Evolutionary conservation across 2,113 vertebrate genomes (phyloP).

Genomic region (Channa argus): DNA sequence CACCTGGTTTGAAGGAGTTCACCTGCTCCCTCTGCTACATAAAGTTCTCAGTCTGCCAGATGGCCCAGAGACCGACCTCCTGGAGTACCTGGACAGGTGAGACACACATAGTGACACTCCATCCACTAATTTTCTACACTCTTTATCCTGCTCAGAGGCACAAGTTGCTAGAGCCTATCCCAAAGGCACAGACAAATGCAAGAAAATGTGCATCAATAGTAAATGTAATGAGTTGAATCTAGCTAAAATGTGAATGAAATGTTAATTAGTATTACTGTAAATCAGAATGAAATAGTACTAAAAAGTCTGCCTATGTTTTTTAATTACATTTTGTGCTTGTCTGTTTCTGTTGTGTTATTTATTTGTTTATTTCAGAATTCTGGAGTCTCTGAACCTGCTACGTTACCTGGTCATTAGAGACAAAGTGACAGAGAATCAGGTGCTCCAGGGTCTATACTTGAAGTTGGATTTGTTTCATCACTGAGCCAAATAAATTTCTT

Average conservation of each 20-base stretch:
- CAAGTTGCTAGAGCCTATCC: background rate
- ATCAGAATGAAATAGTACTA: no score
- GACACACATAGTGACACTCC: constrained; percentile 4
- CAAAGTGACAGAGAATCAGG: constrained; percentile 90
- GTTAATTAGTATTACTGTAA: background rate
- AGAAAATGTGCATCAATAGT: no score
- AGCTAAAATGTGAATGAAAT: no score
- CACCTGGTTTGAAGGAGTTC: constrained; percentile 89
- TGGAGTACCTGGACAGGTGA: constrained; percentile 94
- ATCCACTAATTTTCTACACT: background rate
- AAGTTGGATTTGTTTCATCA: no score
- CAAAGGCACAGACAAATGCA: background rate
- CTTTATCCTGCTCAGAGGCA: background rate
- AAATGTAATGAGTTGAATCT: no score
- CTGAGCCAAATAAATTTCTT: no score
- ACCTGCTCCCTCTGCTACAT: constrained; percentile 89
- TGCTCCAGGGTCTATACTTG: constrained; percentile 47
- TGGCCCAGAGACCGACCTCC: constrained; percentile 94
- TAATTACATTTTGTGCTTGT: no score
- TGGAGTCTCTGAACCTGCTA: constrained; percentile 95
- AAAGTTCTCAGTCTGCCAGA: constrained; percentile 90
- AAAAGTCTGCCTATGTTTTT: no score
- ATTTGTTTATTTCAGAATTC: constrained; percentile 84
- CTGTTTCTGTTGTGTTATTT: background rate
- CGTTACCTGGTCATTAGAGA: constrained; percentile 95